Evolutionary conservation across 2,797 vertebrate genomes (phyloP).

Genomic region (Avahi laniger): DNA sequence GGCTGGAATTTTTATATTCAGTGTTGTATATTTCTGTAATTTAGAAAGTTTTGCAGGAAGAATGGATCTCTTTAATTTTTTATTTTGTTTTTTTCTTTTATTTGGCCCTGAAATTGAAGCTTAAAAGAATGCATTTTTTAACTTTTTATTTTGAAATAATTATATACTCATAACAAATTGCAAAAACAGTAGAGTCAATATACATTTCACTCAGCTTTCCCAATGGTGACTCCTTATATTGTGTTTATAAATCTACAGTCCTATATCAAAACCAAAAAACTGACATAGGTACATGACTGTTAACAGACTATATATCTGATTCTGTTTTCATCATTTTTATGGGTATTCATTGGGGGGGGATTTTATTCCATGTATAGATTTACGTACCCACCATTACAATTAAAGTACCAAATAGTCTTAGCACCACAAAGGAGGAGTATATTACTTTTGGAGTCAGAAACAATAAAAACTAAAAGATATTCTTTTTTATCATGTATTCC

Average conservation of each 20-base stretch:
- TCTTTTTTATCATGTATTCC: neutral
- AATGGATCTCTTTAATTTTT: neutral
- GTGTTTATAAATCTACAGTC: neutral
- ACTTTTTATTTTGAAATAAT: conserved; percentile 19
- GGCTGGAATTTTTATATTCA: neutral
- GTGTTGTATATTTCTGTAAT: neutral
- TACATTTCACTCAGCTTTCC: neutral
- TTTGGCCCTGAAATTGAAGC: no score
- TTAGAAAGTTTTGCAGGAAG: conserved; percentile 14
- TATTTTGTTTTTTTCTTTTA: neutral
- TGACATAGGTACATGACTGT: neutral
- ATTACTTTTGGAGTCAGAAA: conserved; percentile 33
- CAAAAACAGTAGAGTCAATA: neutral
- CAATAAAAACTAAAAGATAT: neutral
- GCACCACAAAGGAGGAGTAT: neutral
- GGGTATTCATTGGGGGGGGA: neutral
- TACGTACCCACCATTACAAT: neutral
- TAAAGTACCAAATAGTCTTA: neutral
- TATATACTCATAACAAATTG: neutral
- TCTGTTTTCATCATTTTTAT: neutral
- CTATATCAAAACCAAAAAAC: neutral
- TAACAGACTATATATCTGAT: neutral
- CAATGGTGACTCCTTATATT: neutral
- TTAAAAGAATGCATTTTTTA: neutral
- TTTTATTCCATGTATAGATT: neutral